Conservation (phyloP, 2,888 invertebrate genomes). For the Papilio demoleus region DNA sequence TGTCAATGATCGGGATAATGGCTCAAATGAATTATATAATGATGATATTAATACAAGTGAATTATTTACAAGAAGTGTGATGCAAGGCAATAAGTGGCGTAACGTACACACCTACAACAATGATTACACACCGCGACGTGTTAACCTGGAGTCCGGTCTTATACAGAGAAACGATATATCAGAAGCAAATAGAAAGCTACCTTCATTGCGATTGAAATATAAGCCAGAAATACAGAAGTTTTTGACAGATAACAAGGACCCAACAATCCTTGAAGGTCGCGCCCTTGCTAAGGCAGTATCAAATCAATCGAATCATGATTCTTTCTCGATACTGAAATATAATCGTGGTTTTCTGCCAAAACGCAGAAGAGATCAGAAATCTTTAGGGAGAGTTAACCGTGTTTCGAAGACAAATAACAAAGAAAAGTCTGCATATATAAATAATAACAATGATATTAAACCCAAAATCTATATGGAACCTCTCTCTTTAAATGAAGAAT, state of each 20-base stretch:
- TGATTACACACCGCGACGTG: constrained; percentile 64
- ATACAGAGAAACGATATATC: constrained; percentile 46
- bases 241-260: constrained; percentile 51
- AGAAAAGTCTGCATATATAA: constrained; percentile 41
- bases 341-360: constrained; percentile 66
- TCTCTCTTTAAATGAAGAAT: constrained; percentile 54
- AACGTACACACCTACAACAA: constrained; percentile 70
- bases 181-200: constrained; percentile 55
- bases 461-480: constrained; percentile 72
- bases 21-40: constrained; percentile 45
- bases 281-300: constrained; percentile 63
- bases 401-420: constrained; percentile 41
- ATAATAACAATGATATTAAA: constrained; percentile 65
- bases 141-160: constrained; percentile 53
- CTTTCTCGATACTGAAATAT: constrained; percentile 65
- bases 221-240: constrained; percentile 57
- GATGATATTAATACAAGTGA: constrained; percentile 48
- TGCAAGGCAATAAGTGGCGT: constrained; percentile 70
- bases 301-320: constrained; percentile 59
- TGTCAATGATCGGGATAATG: constrained; percentile 46
- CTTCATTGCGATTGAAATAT: constrained; percentile 61
- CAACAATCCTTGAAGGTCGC: constrained; percentile 56
- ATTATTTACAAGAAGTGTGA: constrained; percentile 62
- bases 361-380: constrained; percentile 48
- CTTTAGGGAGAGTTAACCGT: constrained; percentile 42